Percentiles rank a stretch among this genome's conserved stretches.
Evolutionary conservation across 2,888 invertebrate species (phyloP).

Genomic region (Cabera pusaria): DNA sequence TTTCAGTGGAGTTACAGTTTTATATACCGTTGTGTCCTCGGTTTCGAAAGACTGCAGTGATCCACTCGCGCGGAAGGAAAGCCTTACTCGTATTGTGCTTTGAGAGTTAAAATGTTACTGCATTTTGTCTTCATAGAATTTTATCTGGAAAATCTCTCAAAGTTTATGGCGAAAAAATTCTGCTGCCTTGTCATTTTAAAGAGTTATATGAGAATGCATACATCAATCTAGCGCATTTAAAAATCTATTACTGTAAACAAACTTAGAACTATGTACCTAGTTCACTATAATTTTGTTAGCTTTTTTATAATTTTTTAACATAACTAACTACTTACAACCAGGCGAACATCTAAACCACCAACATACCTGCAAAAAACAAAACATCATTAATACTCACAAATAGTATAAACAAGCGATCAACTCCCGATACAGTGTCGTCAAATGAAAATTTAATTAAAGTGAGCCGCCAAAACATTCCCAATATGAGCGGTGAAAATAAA

Average conservation of each 20-base stretch:
- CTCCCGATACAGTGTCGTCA: conserved; percentile 14
- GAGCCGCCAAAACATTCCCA: conserved; percentile 49
- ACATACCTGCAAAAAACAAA: conserved; percentile 71
- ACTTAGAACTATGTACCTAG: too few relatives aligned
- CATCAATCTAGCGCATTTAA: too few relatives aligned
- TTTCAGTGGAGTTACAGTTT: too few relatives aligned
- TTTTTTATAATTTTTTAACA: too few relatives aligned
- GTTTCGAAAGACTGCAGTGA: conserved; percentile 18
- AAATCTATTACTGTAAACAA: too few relatives aligned
- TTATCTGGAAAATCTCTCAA: too few relatives aligned
- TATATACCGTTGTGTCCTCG: conserved; percentile 8
- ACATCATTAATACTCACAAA: conserved; percentile 12
- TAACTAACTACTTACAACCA: conserved; percentile 65
- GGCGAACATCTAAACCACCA: conserved; percentile 62
- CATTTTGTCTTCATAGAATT: conserved; percentile 19
- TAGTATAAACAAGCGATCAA: conserved; percentile 18
- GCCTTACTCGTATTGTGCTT: conserved; percentile 19
- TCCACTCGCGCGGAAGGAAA: conserved; percentile 22
- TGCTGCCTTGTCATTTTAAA: too few relatives aligned
- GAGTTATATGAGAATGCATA: too few relatives aligned
- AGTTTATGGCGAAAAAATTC: too few relatives aligned
- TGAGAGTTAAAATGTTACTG: conserved; percentile 23
- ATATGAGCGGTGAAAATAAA: conserved; percentile 60
- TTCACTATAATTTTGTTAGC: too few relatives aligned
- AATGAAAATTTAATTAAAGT: conserved; percentile 47